Evolutionary conservation across 2,113 vertebrate genomes (phyloP).

Genomic region (Vireo altiloquus): DNA sequence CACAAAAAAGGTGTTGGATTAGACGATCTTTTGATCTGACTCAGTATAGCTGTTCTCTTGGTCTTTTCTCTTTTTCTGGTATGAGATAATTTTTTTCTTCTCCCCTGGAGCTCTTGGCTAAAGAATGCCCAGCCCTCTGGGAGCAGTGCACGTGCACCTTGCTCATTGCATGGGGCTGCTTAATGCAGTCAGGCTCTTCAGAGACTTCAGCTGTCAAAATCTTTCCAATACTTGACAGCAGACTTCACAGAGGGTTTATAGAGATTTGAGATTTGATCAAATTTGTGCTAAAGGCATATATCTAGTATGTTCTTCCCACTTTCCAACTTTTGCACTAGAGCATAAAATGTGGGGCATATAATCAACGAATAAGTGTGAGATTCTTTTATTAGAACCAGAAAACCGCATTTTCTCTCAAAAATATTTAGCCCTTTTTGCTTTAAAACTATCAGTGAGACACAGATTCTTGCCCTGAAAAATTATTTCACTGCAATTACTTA

Average conservation of each 20-base stretch:
- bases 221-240: neutral
- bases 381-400: neutral
- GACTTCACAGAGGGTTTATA: neutral
- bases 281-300: constrained; percentile 25
- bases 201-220: constrained; percentile 49
- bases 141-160: neutral
- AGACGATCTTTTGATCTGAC: neutral
- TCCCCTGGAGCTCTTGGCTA: neutral
- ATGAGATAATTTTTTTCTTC: neutral
- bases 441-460: neutral
- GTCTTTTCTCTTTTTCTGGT: neutral
- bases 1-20: neutral
- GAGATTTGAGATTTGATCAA: constrained; percentile 16
- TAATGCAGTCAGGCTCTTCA: constrained; percentile 20
- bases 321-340: neutral
- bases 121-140: neutral
- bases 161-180: neutral
- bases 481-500: neutral
- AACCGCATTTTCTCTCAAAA: neutral
- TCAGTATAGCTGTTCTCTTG: neutral
- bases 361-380: neutral
- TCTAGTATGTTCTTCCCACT: neutral
- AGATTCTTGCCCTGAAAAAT: neutral
- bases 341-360: neutral
- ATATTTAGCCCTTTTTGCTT: neutral